phyloP scores from a whole-genome alignment of 2,113 vertebrate species.

The Eptesicus fuscus region DNA sequence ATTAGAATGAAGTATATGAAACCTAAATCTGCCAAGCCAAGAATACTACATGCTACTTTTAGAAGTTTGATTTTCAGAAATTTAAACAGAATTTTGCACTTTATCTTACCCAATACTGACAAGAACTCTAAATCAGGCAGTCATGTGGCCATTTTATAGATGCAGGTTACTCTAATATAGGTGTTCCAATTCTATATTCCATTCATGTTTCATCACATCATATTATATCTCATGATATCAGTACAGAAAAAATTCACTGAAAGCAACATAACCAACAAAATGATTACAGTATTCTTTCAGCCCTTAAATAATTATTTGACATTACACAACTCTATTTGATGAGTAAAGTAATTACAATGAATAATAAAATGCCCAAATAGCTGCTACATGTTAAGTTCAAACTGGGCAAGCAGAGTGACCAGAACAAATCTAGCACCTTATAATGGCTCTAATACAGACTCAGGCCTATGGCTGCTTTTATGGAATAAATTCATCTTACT shows the following conservation, averaged over 20 bases:
- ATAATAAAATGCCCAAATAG: background rate
- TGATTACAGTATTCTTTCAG: background rate
- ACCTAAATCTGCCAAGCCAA: background rate
- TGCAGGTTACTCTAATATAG: background rate
- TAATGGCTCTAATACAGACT: background rate
- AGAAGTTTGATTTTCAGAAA: background rate
- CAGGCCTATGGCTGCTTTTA: background rate
- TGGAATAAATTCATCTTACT: background rate
- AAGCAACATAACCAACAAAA: background rate
- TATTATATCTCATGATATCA: background rate
- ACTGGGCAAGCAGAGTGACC: background rate
- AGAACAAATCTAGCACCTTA: background rate
- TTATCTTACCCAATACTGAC: background rate
- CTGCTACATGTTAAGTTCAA: background rate
- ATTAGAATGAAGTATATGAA: constrained; percentile 18
- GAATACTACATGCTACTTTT: background rate
- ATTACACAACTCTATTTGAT: background rate
- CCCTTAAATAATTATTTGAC: background rate
- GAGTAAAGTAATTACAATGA: background rate
- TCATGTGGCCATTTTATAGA: background rate
- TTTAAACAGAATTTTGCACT: background rate
- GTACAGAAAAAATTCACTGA: background rate
- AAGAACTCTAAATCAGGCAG: background rate
- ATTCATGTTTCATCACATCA: background rate
- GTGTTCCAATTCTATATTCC: background rate